These are phyloP conservation scores for Thalassaphorura encarpata DNA, from an alignment of 1,140 invertebrate genomes.

Conservation along the genomic window DNA sequence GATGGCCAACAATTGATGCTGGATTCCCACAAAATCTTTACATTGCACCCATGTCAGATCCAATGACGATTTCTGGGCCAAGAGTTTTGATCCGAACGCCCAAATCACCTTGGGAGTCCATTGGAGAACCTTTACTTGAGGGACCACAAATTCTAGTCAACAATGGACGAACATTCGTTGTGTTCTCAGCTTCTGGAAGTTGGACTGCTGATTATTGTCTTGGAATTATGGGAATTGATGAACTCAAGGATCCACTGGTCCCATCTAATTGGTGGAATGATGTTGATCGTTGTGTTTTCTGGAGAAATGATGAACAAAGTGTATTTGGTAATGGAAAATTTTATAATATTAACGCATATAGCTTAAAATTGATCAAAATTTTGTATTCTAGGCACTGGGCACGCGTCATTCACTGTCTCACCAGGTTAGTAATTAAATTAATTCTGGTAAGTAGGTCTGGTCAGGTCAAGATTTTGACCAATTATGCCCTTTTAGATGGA, in stretches of 20 bases:
- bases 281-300: conserved; percentile 21
- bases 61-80: conserved; percentile 14
- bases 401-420: no score
- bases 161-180: conserved; percentile 17
- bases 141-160: conserved; percentile 25
- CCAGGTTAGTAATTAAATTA: no score
- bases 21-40: conserved; percentile 30
- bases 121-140: conserved; percentile 16
- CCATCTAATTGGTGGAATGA: conserved; percentile 27
- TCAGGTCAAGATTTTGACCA: no score
- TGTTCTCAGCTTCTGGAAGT: conserved; percentile 25
- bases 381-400: no score
- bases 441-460: no score
- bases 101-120: conserved; percentile 12
- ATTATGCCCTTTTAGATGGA: conserved; percentile 13
- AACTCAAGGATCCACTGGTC: conserved; percentile 20
- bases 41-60: conserved; percentile 26
- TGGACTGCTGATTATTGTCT: conserved; percentile 29
- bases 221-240: conserved; percentile 29
- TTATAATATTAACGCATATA: no score
- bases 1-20: conserved; percentile 22
- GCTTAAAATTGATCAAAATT: no score
- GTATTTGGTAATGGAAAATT: conserved; percentile 28
- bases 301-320: conserved; percentile 23
- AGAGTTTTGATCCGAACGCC: conserved; percentile 14